These are phyloP conservation scores for Gephyroberyx darwinii DNA, from an alignment of 2,797 vertebrate genomes.

Conservation along the genomic window DNA sequence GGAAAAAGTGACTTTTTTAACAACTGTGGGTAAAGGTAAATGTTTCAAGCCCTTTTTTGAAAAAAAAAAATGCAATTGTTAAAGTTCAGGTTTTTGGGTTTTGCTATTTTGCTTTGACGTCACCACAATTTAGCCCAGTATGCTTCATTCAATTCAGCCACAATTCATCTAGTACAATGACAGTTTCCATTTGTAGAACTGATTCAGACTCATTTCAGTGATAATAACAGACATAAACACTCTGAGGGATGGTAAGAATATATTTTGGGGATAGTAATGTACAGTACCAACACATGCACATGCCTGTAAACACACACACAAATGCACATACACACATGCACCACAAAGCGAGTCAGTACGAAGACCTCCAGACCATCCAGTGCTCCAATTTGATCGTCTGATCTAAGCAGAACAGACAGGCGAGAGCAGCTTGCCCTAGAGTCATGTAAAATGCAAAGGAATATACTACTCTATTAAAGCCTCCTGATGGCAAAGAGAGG, in stretches of 20 bases:
- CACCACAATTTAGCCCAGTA: background rate
- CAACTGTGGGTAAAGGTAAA: too few species aligned
- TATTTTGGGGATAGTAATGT: background rate
- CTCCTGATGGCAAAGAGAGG: conserved; percentile 72
- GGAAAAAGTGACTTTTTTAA: too few species aligned
- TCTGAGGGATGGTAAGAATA: background rate
- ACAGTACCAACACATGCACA: conserved; percentile 21
- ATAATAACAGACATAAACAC: background rate
- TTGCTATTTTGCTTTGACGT: background rate
- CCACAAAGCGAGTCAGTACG: conserved; percentile 47
- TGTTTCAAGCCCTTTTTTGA: too few species aligned
- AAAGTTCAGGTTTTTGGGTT: background rate
- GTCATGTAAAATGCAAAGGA: conserved; percentile 97
- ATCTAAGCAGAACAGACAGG: conserved; percentile 95
- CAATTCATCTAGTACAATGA: background rate
- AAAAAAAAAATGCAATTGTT: background rate
- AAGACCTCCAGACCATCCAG: conserved; percentile 83
- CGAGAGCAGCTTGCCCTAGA: conserved; percentile 89
- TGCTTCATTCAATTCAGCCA: too few species aligned
- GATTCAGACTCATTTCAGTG: background rate
- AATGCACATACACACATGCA: conserved; percentile 39
- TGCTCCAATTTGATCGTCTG: conserved; percentile 90
- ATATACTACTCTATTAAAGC: conserved; percentile 86
- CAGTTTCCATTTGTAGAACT: background rate
- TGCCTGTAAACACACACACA: conserved; percentile 31